Conservation (phyloP, 2,888 invertebrate species). For the Amiota minor region DNA sequence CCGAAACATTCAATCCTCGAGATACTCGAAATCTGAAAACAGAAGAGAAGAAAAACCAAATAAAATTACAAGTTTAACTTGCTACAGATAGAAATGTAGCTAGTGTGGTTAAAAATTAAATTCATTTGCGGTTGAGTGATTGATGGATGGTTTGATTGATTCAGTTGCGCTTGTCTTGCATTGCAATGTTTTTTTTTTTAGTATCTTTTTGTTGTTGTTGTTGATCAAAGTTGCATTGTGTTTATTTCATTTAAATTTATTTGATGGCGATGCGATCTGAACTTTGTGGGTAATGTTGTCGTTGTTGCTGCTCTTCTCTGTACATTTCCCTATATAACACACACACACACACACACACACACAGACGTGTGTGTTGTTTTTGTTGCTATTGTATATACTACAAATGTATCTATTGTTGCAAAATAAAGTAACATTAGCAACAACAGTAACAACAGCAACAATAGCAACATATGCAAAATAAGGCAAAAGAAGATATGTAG, state of each 20-base stretch:
- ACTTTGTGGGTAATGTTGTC: slow-evolving; percentile 47
- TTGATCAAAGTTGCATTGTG: slow-evolving; percentile 53
- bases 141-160: slow-evolving; percentile 65
- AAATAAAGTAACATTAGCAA: slow-evolving; percentile 7
- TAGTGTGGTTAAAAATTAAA: slow-evolving; percentile 55
- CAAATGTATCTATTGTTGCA: slow-evolving; percentile 12
- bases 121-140: slow-evolving; percentile 60
- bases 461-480: slow-evolving; percentile 18
- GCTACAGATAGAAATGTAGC: slow-evolving; percentile 12
- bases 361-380: too few relatives aligned
- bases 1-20: not conserved
- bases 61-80: slow-evolving; percentile 43
- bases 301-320: slow-evolving; percentile 12
- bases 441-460: slow-evolving; percentile 1
- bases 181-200: not conserved
- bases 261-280: slow-evolving; percentile 61
- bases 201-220: not conserved
- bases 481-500: slow-evolving; percentile 49
- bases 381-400: slow-evolving; percentile 36
- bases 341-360: too few relatives aligned
- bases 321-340: too few relatives aligned
- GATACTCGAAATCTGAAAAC: too few relatives aligned
- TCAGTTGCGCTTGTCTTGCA: slow-evolving; percentile 42
- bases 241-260: slow-evolving; percentile 58
- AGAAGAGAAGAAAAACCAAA: not conserved